Conservation (phyloP, 2,888 invertebrate genomes). For the Epinotia nisella region DNA sequence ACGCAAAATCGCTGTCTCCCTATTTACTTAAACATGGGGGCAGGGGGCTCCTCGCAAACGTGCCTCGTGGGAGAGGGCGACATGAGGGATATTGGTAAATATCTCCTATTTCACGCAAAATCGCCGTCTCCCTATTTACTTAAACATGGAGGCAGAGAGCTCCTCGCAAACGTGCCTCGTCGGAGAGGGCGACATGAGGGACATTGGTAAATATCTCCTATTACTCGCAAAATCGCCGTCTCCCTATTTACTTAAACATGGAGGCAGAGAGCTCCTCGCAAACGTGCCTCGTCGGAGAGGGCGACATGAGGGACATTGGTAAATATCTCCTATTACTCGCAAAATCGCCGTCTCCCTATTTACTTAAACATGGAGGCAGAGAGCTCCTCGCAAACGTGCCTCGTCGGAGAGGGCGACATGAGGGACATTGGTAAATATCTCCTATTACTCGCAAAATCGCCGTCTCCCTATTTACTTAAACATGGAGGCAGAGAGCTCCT, state of each 20-base stretch:
- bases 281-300: too few relatives aligned
- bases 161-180: constrained; percentile 42
- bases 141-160: too few relatives aligned
- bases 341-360: too few relatives aligned
- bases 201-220: constrained; percentile 29
- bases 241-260: too few relatives aligned
- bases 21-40: too few relatives aligned
- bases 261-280: too few relatives aligned
- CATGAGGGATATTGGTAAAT: too few relatives aligned
- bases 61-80: too few relatives aligned
- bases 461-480: constrained; percentile 52
- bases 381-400: constrained; percentile 56
- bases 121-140: constrained; percentile 17
- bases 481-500: constrained; percentile 59
- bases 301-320: too few relatives aligned
- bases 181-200: constrained; percentile 51
- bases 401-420: constrained; percentile 53
- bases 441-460: constrained; percentile 46
- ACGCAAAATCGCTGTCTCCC: too few relatives aligned
- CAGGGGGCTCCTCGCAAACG: too few relatives aligned
- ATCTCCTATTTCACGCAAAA: constrained; percentile 45
- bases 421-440: constrained; percentile 16
- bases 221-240: too few relatives aligned
- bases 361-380: constrained; percentile 59
- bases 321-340: constrained; percentile 19